A percentile compares a stretch with the other conserved stretches of the same genome.
Evolutionary conservation across 2,113 vertebrate species (phyloP).

Genomic region (Crypturellus undulatus): DNA sequence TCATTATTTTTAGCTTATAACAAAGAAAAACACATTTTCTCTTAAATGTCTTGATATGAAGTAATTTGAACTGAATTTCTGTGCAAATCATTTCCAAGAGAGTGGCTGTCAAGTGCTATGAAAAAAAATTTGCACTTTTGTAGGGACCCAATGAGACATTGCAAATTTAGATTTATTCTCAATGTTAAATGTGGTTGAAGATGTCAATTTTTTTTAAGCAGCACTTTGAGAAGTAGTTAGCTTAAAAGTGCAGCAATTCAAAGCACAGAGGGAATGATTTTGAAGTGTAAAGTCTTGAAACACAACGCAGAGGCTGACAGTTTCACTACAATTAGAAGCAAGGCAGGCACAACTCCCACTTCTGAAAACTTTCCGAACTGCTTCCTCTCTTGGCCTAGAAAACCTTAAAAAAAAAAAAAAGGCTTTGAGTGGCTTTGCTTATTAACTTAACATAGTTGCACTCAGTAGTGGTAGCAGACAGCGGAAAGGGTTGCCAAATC

Average conservation of each 20-base stretch:
- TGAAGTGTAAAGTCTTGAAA: conserved; percentile 78
- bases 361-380: conserved; percentile 60
- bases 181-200: conserved; percentile 74
- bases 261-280: conserved; percentile 73
- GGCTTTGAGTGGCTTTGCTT: conserved; percentile 14
- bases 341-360: conserved; percentile 65
- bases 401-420: background rate
- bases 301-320: conserved; percentile 71
- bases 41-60: conserved; percentile 65
- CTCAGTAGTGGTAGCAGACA: conserved; percentile 22
- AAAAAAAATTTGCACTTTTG: conserved; percentile 38
- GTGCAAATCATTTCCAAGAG: conserved; percentile 72
- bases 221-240: conserved; percentile 81
- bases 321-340: conserved; percentile 73
- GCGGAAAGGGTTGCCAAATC: conserved; percentile 32
- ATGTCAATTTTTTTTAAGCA: conserved; percentile 82
- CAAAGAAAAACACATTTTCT: conserved; percentile 66
- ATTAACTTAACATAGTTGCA: conserved; percentile 33
- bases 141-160: conserved; percentile 70
- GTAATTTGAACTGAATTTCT: conserved; percentile 79
- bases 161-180: conserved; percentile 74
- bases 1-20: conserved; percentile 70
- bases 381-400: conserved; percentile 57
- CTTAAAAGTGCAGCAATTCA: conserved; percentile 80
- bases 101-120: conserved; percentile 72